Percentiles rank a stretch among this genome's conserved stretches.
Conservation (phyloP, 2,888 invertebrate genomes). For the Lithophane semibrunnea region DNA sequence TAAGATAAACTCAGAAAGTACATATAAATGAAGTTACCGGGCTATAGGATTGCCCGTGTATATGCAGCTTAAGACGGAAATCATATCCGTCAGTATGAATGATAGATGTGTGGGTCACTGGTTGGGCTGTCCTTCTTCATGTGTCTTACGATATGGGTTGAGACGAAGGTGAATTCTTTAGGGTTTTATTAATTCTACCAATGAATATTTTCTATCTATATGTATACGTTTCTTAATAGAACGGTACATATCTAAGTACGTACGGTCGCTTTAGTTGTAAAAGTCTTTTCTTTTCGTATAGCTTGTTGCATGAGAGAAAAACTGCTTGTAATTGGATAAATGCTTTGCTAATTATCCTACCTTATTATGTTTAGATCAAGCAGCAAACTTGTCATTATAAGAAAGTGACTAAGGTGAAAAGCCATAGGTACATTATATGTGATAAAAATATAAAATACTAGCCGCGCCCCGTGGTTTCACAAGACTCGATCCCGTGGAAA, state of each 20-base stretch:
- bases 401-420: neutral
- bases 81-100: constrained; percentile 56
- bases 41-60: constrained; percentile 1
- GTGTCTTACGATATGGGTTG: constrained; percentile 16
- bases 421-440: neutral
- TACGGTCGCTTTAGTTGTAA: no score
- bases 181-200: constrained; percentile 2
- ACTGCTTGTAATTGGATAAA: neutral
- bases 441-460: neutral
- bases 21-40: no score
- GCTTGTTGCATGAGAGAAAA: neutral
- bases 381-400: neutral
- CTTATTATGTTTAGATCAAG: neutral
- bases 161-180: constrained; percentile 10
- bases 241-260: neutral
- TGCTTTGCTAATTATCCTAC: neutral
- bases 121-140: constrained; percentile 25
- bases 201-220: constrained; percentile 2
- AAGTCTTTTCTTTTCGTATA: neutral
- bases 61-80: constrained; percentile 4
- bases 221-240: neutral
- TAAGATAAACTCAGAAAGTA: neutral
- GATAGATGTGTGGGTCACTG: constrained; percentile 54
- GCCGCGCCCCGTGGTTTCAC: no score
- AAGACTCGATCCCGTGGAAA: no score